phyloP scores from a whole-genome alignment of 1,140 invertebrate genomes.

The Gryllus bimaculatus region DNA sequence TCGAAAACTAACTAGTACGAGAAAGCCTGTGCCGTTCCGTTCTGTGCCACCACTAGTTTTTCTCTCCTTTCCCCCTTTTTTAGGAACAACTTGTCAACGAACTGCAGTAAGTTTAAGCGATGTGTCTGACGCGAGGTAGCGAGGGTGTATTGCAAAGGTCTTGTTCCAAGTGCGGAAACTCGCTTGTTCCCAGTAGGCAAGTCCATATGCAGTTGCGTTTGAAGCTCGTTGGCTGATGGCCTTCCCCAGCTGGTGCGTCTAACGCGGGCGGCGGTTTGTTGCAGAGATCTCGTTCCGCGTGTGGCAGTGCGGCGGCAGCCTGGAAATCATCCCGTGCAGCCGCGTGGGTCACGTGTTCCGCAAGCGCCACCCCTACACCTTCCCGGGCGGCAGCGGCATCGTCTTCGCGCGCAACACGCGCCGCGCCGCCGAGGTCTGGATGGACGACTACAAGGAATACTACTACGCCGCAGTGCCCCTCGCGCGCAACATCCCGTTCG shows the following conservation, averaged over 20 bases:
- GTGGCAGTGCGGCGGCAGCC: slow-evolving; percentile 92
- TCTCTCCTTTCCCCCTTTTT: too few relatives aligned
- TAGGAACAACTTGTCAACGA: too few relatives aligned
- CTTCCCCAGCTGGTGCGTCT: too few relatives aligned
- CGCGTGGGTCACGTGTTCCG: slow-evolving; percentile 85
- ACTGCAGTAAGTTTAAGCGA: too few relatives aligned
- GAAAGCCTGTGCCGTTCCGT: too few relatives aligned
- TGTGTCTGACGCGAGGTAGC: too few relatives aligned
- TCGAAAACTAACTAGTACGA: too few relatives aligned
- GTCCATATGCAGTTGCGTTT: not conserved
- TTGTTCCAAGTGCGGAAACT: too few relatives aligned
- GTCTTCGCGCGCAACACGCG: slow-evolving; percentile 82
- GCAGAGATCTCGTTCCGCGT: slow-evolving; percentile 66
- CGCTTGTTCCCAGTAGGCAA: too few relatives aligned
- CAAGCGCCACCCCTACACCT: slow-evolving; percentile 92
- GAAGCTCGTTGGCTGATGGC: not conserved
- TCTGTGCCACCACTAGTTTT: too few relatives aligned
- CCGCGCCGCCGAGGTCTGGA: slow-evolving; percentile 89
- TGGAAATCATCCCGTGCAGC: slow-evolving; percentile 91
- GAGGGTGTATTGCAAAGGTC: too few relatives aligned
- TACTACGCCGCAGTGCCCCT: slow-evolving; percentile 81
- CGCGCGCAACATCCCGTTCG: slow-evolving; percentile 76
- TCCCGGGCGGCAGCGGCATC: slow-evolving; percentile 83
- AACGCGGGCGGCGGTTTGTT: not conserved
- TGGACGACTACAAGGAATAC: slow-evolving; percentile 89